Conservation (phyloP, 2,113 vertebrate species). For the Neolamprologus devosi region DNA sequence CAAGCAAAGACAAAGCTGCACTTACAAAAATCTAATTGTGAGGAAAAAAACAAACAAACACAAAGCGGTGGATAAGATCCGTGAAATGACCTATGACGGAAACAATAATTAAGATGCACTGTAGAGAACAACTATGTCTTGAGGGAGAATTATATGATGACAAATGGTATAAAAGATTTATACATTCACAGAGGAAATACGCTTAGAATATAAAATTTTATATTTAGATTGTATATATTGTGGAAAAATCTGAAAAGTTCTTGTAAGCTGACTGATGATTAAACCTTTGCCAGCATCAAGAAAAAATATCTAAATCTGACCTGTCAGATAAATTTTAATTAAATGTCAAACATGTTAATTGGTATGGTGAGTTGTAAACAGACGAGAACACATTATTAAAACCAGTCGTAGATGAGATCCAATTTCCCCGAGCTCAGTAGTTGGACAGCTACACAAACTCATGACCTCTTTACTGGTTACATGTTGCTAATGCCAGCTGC, state of each 20-base stretch:
- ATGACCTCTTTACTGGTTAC: not conserved
- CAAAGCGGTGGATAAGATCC: not conserved
- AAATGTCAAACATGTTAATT: not conserved
- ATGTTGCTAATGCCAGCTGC: not conserved
- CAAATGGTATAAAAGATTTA: not conserved
- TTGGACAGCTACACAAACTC: not conserved
- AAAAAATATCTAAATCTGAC: not conserved
- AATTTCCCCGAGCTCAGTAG: not conserved
- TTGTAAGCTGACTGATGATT: not conserved
- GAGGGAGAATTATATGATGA: not conserved
- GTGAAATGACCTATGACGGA: not conserved
- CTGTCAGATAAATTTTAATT: not conserved
- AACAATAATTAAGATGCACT: not conserved
- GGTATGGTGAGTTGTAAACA: not conserved
- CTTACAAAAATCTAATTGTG: slow-evolving; percentile 10
- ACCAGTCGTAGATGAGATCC: not conserved
- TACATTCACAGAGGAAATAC: not conserved
- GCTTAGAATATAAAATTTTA: not conserved
- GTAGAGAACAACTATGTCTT: not conserved
- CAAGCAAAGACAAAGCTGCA: not conserved
- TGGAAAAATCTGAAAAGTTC: not conserved
- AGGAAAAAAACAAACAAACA: not conserved
- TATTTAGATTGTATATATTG: not conserved
- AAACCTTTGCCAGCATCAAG: not conserved
- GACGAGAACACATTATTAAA: not conserved